These are phyloP conservation scores for Scotopteryx bipunctaria DNA, from an alignment of 2,888 invertebrate genomes.

Conservation along the genomic window DNA sequence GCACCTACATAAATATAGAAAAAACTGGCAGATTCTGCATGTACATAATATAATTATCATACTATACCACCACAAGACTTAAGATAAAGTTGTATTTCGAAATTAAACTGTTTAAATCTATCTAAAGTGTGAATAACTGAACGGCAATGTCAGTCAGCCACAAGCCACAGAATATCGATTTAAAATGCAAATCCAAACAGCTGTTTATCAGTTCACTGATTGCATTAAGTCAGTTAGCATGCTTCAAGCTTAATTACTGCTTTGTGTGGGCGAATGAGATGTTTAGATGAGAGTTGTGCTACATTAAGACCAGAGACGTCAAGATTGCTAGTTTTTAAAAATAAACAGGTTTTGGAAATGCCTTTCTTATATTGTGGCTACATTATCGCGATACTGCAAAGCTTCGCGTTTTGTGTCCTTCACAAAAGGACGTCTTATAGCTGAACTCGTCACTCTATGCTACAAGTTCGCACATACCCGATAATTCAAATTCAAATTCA, in stretches of 20 bases:
- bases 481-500: too few relatives aligned
- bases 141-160: slow-evolving; percentile 45
- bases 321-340: background rate
- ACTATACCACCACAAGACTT: background rate
- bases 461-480: too few relatives aligned
- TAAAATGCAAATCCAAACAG: slow-evolving; percentile 75
- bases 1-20: too few relatives aligned
- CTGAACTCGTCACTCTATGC: too few relatives aligned
- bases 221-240: slow-evolving; percentile 64
- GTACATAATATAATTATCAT: too few relatives aligned
- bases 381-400: too few relatives aligned
- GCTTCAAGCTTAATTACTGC: slow-evolving; percentile 69
- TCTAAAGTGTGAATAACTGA: slow-evolving; percentile 32
- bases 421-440: too few relatives aligned
- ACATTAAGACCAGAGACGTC: background rate
- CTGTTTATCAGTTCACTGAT: slow-evolving; percentile 71
- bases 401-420: too few relatives aligned
- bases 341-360: background rate
- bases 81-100: slow-evolving; percentile 19
- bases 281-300: slow-evolving; percentile 35
- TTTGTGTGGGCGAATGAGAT: slow-evolving; percentile 65
- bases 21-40: too few relatives aligned
- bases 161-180: slow-evolving; percentile 58
- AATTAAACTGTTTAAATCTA: slow-evolving; percentile 12
- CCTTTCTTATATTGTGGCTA: too few relatives aligned